Percentiles rank a stretch among this genome's conserved stretches.
Conservation (phyloP, 37 sponge, comb jelly and placozoan species). For the Eunapius fragilis region DNA sequence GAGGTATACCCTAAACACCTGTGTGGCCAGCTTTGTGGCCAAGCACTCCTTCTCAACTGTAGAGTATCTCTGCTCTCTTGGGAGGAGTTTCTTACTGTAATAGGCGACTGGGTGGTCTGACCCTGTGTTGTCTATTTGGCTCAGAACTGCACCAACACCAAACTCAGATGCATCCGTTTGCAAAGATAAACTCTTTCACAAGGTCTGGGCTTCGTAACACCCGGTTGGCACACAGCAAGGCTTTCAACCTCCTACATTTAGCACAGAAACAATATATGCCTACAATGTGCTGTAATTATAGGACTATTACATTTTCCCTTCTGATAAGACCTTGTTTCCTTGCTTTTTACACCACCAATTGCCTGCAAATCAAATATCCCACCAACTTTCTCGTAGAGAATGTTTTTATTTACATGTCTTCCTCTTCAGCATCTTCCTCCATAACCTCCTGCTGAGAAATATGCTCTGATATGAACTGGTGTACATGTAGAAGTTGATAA, state of each 20-base stretch:
- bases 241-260: slow-evolving; percentile 8
- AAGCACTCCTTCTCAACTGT: slow-evolving; percentile 44
- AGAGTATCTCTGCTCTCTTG: slow-evolving; percentile 31
- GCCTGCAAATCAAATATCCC: too few species aligned
- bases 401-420: too few species aligned
- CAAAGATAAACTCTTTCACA: slow-evolving; percentile 11
- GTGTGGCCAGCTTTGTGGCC: slow-evolving; percentile 29
- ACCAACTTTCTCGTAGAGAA: too few species aligned
- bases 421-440: too few species aligned
- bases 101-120: slow-evolving; percentile 42
- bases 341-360: too few species aligned
- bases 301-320: too few species aligned
- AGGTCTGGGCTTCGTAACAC: slow-evolving; percentile 34
- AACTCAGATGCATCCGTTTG: slow-evolving; percentile 58
- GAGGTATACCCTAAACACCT: slow-evolving; percentile 43
- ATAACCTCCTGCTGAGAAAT: too few species aligned
- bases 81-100: slow-evolving; percentile 34
- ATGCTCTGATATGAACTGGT: too few species aligned
- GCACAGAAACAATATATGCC: too few species aligned
- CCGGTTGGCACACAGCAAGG: slow-evolving; percentile 7
- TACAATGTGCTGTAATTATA: too few species aligned
- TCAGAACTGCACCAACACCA: slow-evolving; percentile 57
- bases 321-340: slow-evolving; percentile 4
- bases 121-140: slow-evolving; percentile 30
- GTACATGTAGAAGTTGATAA: neutral